These are phyloP conservation scores for Orussus abietinus DNA, from an alignment of 1,140 invertebrate species.

Conservation along the genomic window DNA sequence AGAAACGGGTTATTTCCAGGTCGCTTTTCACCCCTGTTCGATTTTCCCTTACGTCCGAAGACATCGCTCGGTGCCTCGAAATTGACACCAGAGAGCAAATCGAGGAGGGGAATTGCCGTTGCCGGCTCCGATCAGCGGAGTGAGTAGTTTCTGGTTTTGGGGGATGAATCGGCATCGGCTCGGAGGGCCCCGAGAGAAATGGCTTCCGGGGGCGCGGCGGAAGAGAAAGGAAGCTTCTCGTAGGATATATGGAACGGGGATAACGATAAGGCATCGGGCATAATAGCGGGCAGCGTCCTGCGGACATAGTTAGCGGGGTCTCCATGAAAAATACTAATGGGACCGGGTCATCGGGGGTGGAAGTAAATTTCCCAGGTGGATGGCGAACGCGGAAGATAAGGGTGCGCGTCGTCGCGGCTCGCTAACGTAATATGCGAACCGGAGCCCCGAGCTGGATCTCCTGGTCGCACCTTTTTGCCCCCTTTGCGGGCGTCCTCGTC, in stretches of 20 bases:
- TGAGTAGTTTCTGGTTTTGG: no score
- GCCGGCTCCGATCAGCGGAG: no score
- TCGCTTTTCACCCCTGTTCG: no score
- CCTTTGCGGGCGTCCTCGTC: no score
- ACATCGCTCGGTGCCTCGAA: no score
- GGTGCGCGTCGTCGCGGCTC: not conserved
- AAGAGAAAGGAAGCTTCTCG: slow-evolving; percentile 29
- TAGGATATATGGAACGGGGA: slow-evolving; percentile 36
- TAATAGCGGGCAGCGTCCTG: slow-evolving; percentile 38
- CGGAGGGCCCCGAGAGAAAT: no score
- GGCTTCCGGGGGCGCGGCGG: slow-evolving; percentile 7
- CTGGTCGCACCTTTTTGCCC: no score
- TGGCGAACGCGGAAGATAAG: slow-evolving; percentile 19
- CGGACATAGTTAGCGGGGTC: slow-evolving; percentile 32
- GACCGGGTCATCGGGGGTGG: slow-evolving; percentile 34
- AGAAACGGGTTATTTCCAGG: no score
- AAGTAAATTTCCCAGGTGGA: slow-evolving; percentile 45
- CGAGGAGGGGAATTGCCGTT: no score
- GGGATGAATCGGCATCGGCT: no score
- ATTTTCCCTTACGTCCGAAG: no score
- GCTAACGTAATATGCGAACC: slow-evolving; percentile 7
- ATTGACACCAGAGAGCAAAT: no score
- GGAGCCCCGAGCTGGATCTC: not conserved
- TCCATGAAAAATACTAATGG: slow-evolving; percentile 49
- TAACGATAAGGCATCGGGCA: slow-evolving; percentile 45